Evolutionary conservation across 2,113 vertebrate species (phyloP).

Genomic region (Carassius auratus): DNA sequence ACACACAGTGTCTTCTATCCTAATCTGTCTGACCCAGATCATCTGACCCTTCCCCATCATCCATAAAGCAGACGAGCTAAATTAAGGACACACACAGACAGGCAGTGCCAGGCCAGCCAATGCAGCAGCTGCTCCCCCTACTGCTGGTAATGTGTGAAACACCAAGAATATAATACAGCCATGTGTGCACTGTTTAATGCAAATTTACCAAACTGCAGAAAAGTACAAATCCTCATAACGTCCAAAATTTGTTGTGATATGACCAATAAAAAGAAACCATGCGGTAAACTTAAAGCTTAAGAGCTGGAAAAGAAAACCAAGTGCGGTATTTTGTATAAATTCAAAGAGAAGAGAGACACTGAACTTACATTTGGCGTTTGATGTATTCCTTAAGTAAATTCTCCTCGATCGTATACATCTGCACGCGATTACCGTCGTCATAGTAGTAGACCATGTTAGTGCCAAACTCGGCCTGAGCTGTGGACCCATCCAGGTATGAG

Average conservation of each 20-base stretch:
- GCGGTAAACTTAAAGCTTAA: neutral
- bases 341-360: neutral
- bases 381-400: conserved; percentile 93
- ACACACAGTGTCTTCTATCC: neutral
- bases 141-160: conserved; percentile 32
- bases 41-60: conserved; percentile 41
- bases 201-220: neutral
- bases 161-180: neutral
- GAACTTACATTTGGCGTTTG: conserved; percentile 94
- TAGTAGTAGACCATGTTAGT: conserved; percentile 93
- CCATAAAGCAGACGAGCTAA: conserved; percentile 41
- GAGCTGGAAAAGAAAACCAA: neutral
- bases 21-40: conserved; percentile 39
- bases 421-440: conserved; percentile 85
- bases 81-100: conserved; percentile 30
- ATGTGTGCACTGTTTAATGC: neutral
- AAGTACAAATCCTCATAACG: neutral
- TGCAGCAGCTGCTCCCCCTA: conserved; percentile 39
- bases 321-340: too few species aligned
- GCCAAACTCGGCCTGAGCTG: conserved; percentile 76
- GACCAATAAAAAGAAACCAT: neutral
- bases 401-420: conserved; percentile 93
- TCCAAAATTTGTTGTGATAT: neutral
- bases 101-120: neutral
- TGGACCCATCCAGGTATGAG: conserved; percentile 76